phyloP scores from a whole-genome alignment of 2,888 invertebrate genomes.

The Pycnomerus fuliginosus region DNA sequence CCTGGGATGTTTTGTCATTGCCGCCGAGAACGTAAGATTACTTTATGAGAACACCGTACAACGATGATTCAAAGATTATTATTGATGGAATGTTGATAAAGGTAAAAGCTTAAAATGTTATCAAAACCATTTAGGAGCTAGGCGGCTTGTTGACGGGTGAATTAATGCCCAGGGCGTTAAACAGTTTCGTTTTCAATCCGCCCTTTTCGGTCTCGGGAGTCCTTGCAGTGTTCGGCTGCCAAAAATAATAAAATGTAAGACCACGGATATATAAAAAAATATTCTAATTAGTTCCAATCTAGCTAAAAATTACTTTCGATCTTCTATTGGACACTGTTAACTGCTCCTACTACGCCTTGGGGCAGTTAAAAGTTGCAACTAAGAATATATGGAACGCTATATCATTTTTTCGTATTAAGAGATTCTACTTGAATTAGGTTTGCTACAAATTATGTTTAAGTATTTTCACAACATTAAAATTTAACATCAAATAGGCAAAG shows the following conservation, averaged over 20 bases:
- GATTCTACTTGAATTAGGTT: too few relatives aligned
- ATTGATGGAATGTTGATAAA: constrained; percentile 1
- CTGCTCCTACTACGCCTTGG: too few relatives aligned
- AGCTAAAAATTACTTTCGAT: too few relatives aligned
- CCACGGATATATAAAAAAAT: constrained; percentile 9
- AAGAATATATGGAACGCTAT: too few relatives aligned
- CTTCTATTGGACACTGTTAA: too few relatives aligned
- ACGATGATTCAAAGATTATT: not conserved
- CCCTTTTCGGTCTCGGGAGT: constrained; percentile 68
- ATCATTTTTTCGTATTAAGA: too few relatives aligned
- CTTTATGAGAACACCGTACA: not conserved
- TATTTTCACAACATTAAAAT: too few relatives aligned
- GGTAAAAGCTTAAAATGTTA: constrained; percentile 20
- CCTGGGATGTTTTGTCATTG: not conserved
- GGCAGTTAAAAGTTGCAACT: too few relatives aligned
- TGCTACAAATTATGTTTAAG: too few relatives aligned
- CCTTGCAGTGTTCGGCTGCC: constrained; percentile 64
- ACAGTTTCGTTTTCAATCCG: constrained; percentile 82
- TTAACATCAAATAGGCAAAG: too few relatives aligned
- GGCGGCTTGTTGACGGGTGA: constrained; percentile 56
- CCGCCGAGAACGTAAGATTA: not conserved
- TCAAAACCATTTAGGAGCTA: constrained; percentile 41
- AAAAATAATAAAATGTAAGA: constrained; percentile 42
- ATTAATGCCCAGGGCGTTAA: constrained; percentile 81
- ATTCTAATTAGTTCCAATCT: constrained; percentile 5